A percentile compares a stretch with the other conserved stretches of the same genome.
Conservation (phyloP, 30 jellyfish, hydroid and myxozoan genomes). For the Hydractinia symbiolongicarpus region DNA sequence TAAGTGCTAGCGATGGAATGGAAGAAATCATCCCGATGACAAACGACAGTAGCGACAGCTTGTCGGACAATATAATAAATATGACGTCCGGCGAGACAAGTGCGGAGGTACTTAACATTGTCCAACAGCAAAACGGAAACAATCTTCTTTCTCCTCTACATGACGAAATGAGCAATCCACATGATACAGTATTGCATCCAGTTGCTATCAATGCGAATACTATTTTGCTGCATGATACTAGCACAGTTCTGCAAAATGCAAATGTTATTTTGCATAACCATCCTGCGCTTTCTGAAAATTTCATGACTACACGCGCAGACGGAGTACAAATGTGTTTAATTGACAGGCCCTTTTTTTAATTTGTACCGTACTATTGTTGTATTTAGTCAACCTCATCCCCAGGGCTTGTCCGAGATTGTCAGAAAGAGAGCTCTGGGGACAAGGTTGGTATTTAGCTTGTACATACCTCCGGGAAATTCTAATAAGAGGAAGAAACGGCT, state of each 20-base stretch:
- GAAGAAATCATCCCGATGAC: background rate
- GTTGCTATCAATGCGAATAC: too few species aligned
- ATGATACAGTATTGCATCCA: background rate
- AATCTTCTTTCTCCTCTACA: background rate
- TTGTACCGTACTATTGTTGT: too few species aligned
- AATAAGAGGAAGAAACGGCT: too few species aligned
- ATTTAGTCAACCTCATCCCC: too few species aligned
- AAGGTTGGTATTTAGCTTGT: too few species aligned
- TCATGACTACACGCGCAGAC: background rate
- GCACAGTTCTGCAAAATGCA: background rate
- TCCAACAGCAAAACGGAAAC: background rate
- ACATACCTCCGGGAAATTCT: too few species aligned
- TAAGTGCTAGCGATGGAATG: background rate
- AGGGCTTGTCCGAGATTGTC: too few species aligned
- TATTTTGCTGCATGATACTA: background rate
- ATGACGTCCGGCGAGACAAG: background rate
- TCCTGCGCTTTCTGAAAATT: slow-evolving; percentile 7
- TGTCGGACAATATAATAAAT: background rate
- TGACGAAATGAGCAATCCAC: slow-evolving; percentile 2
- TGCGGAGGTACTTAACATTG: too few species aligned
- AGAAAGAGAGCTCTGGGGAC: too few species aligned
- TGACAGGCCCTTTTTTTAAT: background rate
- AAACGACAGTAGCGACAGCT: background rate
- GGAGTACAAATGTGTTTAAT: background rate
- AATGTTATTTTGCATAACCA: slow-evolving; percentile 4